A percentile compares a stretch with the other conserved stretches of the same genome.
These are phyloP conservation scores for Tylochromis polylepis DNA, from an alignment of 2,113 vertebrate species.

Conservation along the genomic window DNA sequence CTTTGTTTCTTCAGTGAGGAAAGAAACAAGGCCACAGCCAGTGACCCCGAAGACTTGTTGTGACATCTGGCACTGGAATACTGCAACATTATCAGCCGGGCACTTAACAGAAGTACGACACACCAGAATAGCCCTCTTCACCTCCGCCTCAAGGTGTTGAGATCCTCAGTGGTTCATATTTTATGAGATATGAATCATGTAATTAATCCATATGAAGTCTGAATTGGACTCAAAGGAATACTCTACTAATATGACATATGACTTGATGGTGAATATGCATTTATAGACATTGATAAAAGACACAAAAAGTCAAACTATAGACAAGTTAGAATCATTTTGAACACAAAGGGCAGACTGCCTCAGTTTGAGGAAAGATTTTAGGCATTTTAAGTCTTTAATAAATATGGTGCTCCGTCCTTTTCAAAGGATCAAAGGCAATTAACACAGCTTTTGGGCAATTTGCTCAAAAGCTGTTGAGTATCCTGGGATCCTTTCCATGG, in stretches of 20 bases:
- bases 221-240: neutral
- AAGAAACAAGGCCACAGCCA: constrained; percentile 42
- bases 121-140: constrained; percentile 47
- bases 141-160: constrained; percentile 49
- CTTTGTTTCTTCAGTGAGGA: constrained; percentile 60
- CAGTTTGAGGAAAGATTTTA: neutral
- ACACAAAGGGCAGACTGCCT: neutral
- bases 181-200: neutral
- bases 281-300: neutral
- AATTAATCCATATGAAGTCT: neutral
- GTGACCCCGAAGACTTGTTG: constrained; percentile 39
- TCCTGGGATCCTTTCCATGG: neutral
- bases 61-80: constrained; percentile 64
- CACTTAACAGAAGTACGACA: constrained; percentile 47
- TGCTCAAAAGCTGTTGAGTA: neutral
- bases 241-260: neutral
- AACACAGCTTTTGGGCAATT: neutral
- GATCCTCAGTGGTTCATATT: neutral
- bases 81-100: constrained; percentile 41
- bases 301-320: neutral
- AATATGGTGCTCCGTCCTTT: neutral
- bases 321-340: neutral
- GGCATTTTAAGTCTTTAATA: neutral
- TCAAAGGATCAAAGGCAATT: neutral
- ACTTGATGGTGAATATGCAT: neutral